A percentile compares a stretch with the other conserved stretches of the same genome.
Evolutionary conservation across 2,797 vertebrate species (phyloP).

Genomic region (Heterohyrax brucei): DNA sequence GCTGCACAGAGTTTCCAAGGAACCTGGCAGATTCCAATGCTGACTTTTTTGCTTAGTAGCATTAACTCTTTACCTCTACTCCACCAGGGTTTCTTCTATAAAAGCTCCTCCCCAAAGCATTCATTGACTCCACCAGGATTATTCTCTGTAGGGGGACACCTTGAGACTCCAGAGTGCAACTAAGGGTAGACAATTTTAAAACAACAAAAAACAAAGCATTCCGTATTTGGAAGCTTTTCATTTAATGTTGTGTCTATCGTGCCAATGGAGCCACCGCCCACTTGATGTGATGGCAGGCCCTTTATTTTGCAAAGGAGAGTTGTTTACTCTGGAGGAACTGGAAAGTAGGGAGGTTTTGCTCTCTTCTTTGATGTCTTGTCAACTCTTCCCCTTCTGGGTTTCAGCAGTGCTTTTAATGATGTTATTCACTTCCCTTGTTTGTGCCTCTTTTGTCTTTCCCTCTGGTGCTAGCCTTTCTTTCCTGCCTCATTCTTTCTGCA

Average conservation of each 20-base stretch:
- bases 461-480: not conserved
- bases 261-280: not conserved
- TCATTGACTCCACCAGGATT: not conserved
- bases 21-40: no score
- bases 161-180: not conserved
- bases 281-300: not conserved
- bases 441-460: no score
- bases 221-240: not conserved
- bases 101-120: not conserved
- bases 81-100: not conserved
- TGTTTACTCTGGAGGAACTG: slow-evolving; percentile 42
- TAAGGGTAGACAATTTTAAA: not conserved
- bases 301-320: slow-evolving; percentile 3
- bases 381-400: not conserved
- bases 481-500: not conserved
- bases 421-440: not conserved
- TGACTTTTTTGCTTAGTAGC: no score
- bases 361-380: not conserved
- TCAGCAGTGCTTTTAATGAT: not conserved
- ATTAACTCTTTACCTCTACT: no score
- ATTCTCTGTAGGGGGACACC: not conserved
- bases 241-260: slow-evolving; percentile 40
- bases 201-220: not conserved
- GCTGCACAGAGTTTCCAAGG: no score
- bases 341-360: not conserved